Evolutionary conservation across 64 coral and sea anemone genomes (phyloP).

Genomic region (Acropora yongei): DNA sequence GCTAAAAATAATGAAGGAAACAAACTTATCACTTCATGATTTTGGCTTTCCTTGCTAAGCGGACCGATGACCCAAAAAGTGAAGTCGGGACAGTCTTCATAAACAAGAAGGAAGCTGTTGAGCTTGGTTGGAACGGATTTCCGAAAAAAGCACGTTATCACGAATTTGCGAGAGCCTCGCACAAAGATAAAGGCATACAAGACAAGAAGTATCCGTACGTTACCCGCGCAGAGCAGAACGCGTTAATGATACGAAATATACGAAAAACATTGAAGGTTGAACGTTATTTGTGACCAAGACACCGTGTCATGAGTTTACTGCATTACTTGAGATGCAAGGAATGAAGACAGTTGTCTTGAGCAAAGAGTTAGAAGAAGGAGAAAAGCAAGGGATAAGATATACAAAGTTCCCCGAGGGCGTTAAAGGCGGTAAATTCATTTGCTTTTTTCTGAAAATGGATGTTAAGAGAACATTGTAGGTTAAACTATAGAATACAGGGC

Average conservation of each 20-base stretch:
- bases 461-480: neutral
- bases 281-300: constrained; percentile 51
- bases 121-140: constrained; percentile 59
- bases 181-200: neutral
- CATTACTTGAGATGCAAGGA: constrained; percentile 34
- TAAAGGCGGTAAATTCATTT: neutral
- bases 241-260: constrained; percentile 56
- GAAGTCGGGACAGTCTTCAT: constrained; percentile 59
- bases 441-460: neutral
- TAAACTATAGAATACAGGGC: too few relatives aligned
- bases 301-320: constrained; percentile 62
- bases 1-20: neutral
- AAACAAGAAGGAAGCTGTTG: constrained; percentile 9
- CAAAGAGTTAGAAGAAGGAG: neutral
- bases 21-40: constrained; percentile 17
- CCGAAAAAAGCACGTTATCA: constrained; percentile 41
- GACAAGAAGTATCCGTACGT: constrained; percentile 65
- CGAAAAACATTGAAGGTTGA: neutral
- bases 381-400: neutral
- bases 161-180: constrained; percentile 35
- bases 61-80: constrained; percentile 59
- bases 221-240: constrained; percentile 81
- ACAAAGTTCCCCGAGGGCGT: neutral
- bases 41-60: constrained; percentile 46
- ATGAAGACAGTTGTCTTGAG: constrained; percentile 63